Conservation (phyloP, 2,888 invertebrate genomes). For the Tromatobia lineatoria region DNA sequence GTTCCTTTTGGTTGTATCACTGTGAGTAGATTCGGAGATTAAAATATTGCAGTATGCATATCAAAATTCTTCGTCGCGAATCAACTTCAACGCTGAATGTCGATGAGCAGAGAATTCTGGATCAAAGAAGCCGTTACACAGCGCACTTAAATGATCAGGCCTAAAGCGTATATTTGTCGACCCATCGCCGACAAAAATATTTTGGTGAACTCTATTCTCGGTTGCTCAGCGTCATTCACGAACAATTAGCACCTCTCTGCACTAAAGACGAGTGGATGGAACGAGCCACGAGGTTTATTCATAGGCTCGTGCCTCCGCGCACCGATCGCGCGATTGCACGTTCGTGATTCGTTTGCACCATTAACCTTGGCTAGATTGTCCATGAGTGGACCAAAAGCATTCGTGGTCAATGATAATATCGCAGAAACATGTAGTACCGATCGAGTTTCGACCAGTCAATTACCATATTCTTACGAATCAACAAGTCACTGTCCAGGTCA, state of each 20-base stretch:
- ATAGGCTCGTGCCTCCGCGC: conserved; percentile 28
- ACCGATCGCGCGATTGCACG: background rate
- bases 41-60: background rate
- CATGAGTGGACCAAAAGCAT: background rate
- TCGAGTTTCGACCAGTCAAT: background rate
- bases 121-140: background rate
- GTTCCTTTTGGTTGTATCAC: background rate
- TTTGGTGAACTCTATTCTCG: conserved; percentile 74
- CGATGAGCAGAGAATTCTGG: background rate
- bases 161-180: conserved; percentile 60
- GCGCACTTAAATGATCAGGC: background rate
- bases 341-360: conserved; percentile 24
- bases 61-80: background rate
- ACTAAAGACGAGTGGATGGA: conserved; percentile 47
- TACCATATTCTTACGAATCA: background rate
- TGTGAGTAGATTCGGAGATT: background rate
- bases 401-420: background rate
- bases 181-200: conserved; percentile 73
- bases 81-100: background rate
- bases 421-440: background rate
- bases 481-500: background rate
- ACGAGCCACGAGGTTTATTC: conserved; percentile 53
- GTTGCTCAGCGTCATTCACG: conserved; percentile 71
- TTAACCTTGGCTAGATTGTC: conserved; percentile 5
- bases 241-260: conserved; percentile 72